Conservation (phyloP, 2,888 invertebrate species). For the Acleris laterana region DNA sequence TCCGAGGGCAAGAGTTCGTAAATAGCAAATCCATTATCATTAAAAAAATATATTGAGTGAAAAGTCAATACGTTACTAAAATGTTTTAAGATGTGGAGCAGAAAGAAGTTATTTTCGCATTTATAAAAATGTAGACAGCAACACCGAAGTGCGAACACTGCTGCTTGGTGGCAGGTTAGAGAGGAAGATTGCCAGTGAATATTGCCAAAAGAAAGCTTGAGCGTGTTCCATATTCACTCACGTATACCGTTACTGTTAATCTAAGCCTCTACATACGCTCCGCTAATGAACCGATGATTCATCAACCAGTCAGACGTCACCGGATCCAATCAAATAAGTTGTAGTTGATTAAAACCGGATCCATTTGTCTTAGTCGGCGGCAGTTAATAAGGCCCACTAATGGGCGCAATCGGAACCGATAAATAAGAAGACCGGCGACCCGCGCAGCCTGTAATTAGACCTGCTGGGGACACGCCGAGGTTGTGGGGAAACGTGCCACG, state of each 20-base stretch:
- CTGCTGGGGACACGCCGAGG: conserved; percentile 16
- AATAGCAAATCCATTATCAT: too few species aligned
- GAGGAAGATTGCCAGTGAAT: too few species aligned
- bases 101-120: too few species aligned
- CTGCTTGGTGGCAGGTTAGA: too few species aligned
- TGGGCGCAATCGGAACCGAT: conserved; percentile 69
- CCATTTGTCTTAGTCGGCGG: conserved; percentile 49
- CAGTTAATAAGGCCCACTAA: conserved; percentile 65
- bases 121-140: too few species aligned
- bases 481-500: not conserved
- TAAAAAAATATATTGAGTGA: too few species aligned
- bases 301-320: conserved; percentile 17
- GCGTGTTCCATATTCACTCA: not conserved
- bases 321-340: conserved; percentile 19
- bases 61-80: too few species aligned
- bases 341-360: conserved; percentile 30
- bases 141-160: too few species aligned
- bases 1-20: too few species aligned
- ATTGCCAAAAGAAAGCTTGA: too few species aligned
- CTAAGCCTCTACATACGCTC: not conserved
- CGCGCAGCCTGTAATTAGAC: conserved; percentile 22
- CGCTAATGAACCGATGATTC: conserved; percentile 10
- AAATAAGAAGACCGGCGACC: conserved; percentile 71
- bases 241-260: not conserved
- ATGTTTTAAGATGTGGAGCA: too few species aligned